Conservation (phyloP, 2,113 vertebrate genomes). For the Serinus canaria region DNA sequence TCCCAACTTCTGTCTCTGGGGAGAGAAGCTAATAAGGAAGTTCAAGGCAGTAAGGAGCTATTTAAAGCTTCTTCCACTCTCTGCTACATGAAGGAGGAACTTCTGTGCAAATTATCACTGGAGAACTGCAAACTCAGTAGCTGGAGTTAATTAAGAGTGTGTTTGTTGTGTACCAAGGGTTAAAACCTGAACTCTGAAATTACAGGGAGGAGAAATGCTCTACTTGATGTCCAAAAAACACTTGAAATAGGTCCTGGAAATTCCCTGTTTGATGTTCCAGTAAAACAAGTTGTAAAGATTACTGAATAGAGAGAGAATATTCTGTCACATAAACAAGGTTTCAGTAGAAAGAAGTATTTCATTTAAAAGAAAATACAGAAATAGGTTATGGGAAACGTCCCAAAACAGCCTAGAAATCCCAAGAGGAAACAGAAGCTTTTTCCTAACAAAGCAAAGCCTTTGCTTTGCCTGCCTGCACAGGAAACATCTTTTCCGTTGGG, state of each 20-base stretch:
- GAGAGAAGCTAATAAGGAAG: conserved; percentile 27
- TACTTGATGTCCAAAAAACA: neutral
- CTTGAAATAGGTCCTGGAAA: conserved; percentile 30
- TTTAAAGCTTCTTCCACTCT: conserved; percentile 44
- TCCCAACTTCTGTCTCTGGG: conserved; percentile 33
- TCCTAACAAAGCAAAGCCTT: neutral
- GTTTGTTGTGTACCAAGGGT: neutral
- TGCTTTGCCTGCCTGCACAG: neutral
- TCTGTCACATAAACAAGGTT: conserved; percentile 4
- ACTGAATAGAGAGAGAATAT: neutral
- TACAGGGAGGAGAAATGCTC: neutral
- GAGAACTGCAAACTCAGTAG: neutral
- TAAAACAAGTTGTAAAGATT: conserved; percentile 18
- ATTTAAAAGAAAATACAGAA: neutral
- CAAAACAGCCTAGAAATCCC: neutral
- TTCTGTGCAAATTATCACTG: neutral
- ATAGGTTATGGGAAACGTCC: neutral
- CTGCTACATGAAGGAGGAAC: neutral
- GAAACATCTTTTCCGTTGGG: neutral
- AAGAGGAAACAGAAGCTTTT: neutral
- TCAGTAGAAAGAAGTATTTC: neutral
- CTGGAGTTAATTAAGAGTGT: conserved; percentile 32
- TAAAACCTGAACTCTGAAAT: neutral
- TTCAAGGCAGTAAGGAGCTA: conserved; percentile 24
- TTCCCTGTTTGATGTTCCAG: conserved; percentile 13